Evolutionary conservation across 2,113 vertebrate species (phyloP).

Genomic region (Aplodontia rufa): DNA sequence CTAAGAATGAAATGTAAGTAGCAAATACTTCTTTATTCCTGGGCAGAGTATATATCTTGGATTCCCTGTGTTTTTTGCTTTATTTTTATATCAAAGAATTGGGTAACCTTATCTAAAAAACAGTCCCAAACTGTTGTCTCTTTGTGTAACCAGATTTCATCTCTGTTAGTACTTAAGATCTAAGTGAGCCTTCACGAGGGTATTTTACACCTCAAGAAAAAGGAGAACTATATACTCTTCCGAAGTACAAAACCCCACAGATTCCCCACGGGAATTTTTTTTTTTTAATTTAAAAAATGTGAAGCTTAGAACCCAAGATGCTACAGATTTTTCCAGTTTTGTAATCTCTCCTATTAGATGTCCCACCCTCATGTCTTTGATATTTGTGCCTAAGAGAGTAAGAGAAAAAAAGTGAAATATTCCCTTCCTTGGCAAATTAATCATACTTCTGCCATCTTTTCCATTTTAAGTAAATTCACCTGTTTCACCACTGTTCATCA

Average conservation of each 20-base stretch:
- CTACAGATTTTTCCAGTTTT: not conserved
- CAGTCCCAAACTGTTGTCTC: not conserved
- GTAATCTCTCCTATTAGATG: not conserved
- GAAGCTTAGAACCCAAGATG: not conserved
- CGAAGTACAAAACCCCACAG: not conserved
- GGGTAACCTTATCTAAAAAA: not conserved
- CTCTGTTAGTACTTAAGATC: not conserved
- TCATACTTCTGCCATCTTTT: not conserved
- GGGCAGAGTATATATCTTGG: not conserved
- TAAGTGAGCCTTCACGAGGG: not conserved
- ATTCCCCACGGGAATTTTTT: not conserved
- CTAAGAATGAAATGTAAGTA: constrained; percentile 4
- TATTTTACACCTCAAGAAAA: not conserved
- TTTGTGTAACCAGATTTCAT: not conserved
- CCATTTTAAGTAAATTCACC: not conserved
- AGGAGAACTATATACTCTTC: not conserved
- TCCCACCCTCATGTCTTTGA: not conserved
- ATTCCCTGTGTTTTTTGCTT: not conserved
- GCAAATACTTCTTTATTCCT: constrained; percentile 6
- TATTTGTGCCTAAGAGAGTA: not conserved
- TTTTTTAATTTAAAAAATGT: not conserved
- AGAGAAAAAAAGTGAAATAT: not conserved
- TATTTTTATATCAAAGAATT: not conserved
- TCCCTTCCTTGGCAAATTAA: not conserved
- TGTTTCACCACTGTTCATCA: not conserved